Conservation (phyloP, 2,113 vertebrate species). For the Callopanchax toddi region DNA sequence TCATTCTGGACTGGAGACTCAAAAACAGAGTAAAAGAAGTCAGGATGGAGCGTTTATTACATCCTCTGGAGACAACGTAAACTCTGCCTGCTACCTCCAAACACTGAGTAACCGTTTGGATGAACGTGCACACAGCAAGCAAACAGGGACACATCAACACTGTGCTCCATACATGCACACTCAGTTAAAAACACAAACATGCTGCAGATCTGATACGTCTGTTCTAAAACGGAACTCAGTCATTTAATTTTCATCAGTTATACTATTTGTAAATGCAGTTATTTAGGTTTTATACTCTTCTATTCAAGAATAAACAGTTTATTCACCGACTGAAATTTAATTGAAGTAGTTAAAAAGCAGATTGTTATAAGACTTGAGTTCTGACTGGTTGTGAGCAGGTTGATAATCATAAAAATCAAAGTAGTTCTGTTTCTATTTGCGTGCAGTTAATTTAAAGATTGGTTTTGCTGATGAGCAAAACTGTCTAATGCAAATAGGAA, state of each 20-base stretch:
- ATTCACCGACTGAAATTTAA: not conserved
- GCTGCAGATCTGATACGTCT: not conserved
- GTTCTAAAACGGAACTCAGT: not conserved
- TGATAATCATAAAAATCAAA: constrained; percentile 10
- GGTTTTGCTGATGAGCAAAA: constrained; percentile 22
- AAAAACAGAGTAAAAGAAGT: constrained; percentile 55
- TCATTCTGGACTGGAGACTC: constrained; percentile 38
- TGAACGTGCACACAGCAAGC: constrained; percentile 36
- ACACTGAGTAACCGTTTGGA: constrained; percentile 43
- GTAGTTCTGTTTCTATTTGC: constrained; percentile 13
- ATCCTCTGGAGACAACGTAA: constrained; percentile 39
- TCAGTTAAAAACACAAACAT: constrained; percentile 11
- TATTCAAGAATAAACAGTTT: constrained; percentile 1
- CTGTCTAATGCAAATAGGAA: not conserved
- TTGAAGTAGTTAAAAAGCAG: constrained; percentile 22
- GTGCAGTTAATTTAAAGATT: not conserved
- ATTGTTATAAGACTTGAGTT: not conserved
- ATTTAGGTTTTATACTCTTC: constrained; percentile 1
- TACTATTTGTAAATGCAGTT: not conserved
- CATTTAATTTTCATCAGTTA: too few relatives aligned
- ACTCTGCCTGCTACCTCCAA: constrained; percentile 42
- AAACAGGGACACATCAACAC: constrained; percentile 13
- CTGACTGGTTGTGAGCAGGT: constrained; percentile 4
- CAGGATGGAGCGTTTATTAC: constrained; percentile 48
- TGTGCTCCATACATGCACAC: constrained; percentile 45